Base-by-base conservation (phyloP, 2,888 invertebrate genomes). In the Habrosyne pyritoides region DNA sequence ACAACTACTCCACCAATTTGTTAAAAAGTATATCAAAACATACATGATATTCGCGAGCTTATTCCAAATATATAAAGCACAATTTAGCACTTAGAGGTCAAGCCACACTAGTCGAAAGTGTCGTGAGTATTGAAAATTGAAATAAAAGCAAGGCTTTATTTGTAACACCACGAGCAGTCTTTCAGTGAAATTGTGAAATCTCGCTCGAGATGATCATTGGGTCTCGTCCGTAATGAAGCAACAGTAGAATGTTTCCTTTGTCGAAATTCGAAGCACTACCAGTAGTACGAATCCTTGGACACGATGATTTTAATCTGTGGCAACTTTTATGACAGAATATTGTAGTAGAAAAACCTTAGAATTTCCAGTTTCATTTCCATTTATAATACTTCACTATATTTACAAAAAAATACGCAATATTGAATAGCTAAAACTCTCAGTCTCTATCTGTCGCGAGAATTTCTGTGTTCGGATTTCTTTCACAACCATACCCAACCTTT, bases 91-190 rank as follows among this genome's bases (percentile, higher is more conserved):
- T 18, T 28, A 18, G 50, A 21, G 28, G 21, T 50, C 30, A 30
- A 28, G 28, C 53, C 36, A 56, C 28, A 55, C n/a, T 55, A 52
- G 59, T 53, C 18, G 46, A 53, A 55, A 63, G 56, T 60, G 54
- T 33, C 33, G n/a, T 60, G 56, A 68, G 66, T 69, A 70, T 71
- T 66, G 69, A 68, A 66, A 66, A 67, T 50, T 59, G 56, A 66
- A 73, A 75, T 73, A 71, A 77, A 74, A 73, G 54, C 54, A 57
- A 63, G 60, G 30, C 42, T 63, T 55, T 46, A 52, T 56, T 62
- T 67, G 64, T 61, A 63, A 66, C 64, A 53, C 60, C 57, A 55
- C 12, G 61, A 54, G 53, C 54, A 55, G 52, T 59, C 26, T 66
- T 51, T 51, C 47, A 47, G 30, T 12, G n/a, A 30, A n/a, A 60